Percentiles rank a stretch among this genome's conserved stretches.
Conservation (phyloP, 2,113 vertebrate species). For the Bombycilla garrulus region DNA sequence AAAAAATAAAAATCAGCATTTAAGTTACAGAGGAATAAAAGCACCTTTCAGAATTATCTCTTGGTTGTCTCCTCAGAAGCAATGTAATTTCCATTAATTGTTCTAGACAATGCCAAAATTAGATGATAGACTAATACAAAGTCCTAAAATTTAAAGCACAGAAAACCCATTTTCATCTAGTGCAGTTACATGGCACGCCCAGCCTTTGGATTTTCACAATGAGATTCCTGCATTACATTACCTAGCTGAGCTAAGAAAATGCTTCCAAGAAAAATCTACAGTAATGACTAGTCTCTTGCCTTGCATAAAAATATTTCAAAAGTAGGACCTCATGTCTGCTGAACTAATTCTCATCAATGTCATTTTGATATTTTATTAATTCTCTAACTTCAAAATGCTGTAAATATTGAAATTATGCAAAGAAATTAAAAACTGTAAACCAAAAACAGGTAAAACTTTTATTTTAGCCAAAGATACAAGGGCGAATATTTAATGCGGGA, state of each 20-base stretch:
- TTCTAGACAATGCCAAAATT: neutral
- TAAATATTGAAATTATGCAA: neutral
- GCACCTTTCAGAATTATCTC: neutral
- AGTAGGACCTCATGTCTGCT: neutral
- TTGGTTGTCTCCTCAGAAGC: neutral
- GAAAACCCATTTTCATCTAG: neutral
- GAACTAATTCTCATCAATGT: neutral
- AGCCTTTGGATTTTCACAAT: neutral
- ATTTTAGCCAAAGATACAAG: neutral
- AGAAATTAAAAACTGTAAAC: neutral
- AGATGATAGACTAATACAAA: neutral
- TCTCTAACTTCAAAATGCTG: neutral
- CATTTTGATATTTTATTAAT: neutral
- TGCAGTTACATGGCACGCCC: neutral
- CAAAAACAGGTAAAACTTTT: neutral
- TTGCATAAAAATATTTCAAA: neutral
- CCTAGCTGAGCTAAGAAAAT: neutral
- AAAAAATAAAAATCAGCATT: neutral
- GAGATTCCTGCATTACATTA: neutral
- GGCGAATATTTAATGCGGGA: neutral
- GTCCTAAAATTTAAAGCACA: neutral
- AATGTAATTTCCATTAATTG: neutral
- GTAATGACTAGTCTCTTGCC: neutral
- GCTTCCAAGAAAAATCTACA: neutral
- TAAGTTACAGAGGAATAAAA: neutral